Evolutionary conservation across 2,113 vertebrate species (phyloP).

Genomic region (Rynchops niger): DNA sequence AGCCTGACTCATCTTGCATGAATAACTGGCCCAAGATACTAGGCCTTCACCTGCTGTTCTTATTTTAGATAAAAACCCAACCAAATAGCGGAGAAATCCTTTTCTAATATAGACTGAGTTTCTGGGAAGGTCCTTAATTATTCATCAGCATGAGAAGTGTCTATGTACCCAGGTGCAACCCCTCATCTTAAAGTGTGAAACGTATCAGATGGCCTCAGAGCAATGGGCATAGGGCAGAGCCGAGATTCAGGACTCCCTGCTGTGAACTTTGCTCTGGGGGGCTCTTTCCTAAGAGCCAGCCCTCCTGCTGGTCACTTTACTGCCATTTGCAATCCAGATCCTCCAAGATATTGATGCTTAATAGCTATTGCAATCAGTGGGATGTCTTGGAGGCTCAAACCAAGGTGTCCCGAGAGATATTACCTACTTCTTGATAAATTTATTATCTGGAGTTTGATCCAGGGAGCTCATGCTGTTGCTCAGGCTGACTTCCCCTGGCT

Average conservation of each 20-base stretch:
- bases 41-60: background rate
- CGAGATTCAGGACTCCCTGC: accelerated
- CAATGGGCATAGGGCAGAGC: background rate
- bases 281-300: background rate
- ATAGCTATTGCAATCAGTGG: background rate
- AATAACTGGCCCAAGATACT: background rate
- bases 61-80: background rate
- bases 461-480: background rate
- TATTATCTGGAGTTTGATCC: background rate
- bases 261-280: background rate
- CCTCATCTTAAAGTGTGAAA: background rate
- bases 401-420: background rate
- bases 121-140: background rate
- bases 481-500: background rate
- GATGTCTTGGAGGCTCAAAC: background rate
- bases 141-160: background rate
- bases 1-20: background rate
- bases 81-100: background rate
- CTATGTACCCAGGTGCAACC: background rate
- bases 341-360: background rate
- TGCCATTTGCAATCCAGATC: background rate
- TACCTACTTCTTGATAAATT: background rate
- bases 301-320: background rate
- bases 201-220: background rate
- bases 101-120: background rate